A percentile compares a stretch with the other conserved stretches of the same genome.
Conservation (phyloP, 2,113 vertebrate genomes). For the Ondatra zibethicus region DNA sequence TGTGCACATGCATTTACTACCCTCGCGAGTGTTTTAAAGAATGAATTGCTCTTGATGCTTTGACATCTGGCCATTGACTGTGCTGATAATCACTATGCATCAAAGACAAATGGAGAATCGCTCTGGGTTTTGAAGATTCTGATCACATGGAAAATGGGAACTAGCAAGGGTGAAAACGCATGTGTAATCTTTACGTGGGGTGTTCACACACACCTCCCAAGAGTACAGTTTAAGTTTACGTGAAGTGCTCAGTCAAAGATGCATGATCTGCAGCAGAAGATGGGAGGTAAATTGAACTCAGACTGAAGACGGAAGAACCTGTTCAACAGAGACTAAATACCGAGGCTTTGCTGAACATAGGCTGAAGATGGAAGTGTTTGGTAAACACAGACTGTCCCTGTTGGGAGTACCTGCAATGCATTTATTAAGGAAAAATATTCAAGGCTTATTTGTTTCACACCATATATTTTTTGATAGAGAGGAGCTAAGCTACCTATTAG, state of each 20-base stretch:
- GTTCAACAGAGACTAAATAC: neutral
- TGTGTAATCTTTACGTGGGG: neutral
- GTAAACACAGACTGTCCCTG: neutral
- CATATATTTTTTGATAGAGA: neutral
- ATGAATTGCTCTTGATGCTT: slow-evolving; percentile 28
- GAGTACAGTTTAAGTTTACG: too few species aligned
- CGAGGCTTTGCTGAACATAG: neutral
- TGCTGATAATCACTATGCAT: neutral
- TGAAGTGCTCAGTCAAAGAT: neutral
- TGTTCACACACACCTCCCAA: neutral
- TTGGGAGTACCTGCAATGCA: neutral
- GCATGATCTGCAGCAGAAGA: neutral
- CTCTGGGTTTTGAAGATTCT: neutral
- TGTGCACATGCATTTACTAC: neutral
- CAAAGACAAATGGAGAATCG: neutral
- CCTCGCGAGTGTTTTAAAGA: slow-evolving; percentile 60
- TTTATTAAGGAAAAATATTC: neutral
- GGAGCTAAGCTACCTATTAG: neutral
- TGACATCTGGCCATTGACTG: slow-evolving; percentile 52
- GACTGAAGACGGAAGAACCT: neutral
- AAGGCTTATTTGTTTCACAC: neutral
- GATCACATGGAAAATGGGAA: neutral
- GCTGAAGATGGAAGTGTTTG: neutral
- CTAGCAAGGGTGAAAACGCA: neutral
- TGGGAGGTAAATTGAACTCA: neutral